Conservation (phyloP, 2,113 vertebrate genomes). For the Oncorhynchus clarkii region DNA sequence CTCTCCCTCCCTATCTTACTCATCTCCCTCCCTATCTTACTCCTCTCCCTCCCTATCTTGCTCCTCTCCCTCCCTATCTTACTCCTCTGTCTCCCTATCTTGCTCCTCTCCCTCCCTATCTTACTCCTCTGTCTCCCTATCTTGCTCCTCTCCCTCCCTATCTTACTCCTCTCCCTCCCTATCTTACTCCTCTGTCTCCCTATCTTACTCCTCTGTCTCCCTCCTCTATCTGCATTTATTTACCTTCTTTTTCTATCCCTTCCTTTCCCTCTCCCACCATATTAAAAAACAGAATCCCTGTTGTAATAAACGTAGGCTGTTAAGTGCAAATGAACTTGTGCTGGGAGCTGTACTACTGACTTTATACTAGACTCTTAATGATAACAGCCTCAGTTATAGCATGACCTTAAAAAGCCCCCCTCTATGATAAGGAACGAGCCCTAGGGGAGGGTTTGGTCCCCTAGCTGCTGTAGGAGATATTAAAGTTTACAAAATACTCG, state of each 20-base stretch:
- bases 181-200: neutral
- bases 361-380: constrained; percentile 15
- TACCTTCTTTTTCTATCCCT: constrained; percentile 21
- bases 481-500: constrained; percentile 54
- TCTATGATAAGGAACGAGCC: constrained; percentile 43
- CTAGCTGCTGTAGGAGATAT: constrained; percentile 55
- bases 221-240: neutral
- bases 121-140: too few relatives aligned
- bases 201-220: neutral
- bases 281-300: constrained; percentile 14
- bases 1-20: too few relatives aligned
- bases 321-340: constrained; percentile 44
- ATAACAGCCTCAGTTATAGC: neutral
- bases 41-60: too few relatives aligned
- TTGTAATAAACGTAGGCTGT: neutral
- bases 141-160: too few relatives aligned
- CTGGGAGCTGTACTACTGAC: constrained; percentile 37
- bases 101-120: too few relatives aligned
- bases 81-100: too few relatives aligned
- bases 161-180: too few relatives aligned
- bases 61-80: too few relatives aligned
- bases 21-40: too few relatives aligned
- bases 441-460: constrained; percentile 38
- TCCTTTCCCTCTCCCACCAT: constrained; percentile 22
- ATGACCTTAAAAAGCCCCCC: constrained; percentile 28